Base-by-base conservation (phyloP, 1,140 invertebrate species). In the Ips typographus region DNA sequence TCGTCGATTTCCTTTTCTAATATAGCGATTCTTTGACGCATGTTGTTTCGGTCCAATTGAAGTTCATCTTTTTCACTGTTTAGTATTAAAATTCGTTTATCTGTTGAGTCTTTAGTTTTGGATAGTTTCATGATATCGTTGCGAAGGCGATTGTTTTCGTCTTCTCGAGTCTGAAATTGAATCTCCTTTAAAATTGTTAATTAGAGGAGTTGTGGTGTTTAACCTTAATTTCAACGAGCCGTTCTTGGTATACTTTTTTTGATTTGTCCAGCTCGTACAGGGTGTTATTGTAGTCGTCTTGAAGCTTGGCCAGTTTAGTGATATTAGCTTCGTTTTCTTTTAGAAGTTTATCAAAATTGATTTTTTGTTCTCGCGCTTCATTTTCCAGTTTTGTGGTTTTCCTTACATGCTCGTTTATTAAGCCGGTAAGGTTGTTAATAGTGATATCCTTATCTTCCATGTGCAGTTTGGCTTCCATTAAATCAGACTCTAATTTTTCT, bases 1-100 rank as follows among this genome's bases (percentile, higher is more conserved):
- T 82, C 70, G 73, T 83, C 80, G 22, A 85, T 81, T 69, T 85
- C 82, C 59, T 81, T 79, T 68, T 84, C 82, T 74, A 85, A 81
- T 4, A 81, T 79, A 37, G 68, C 75, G 8, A 85, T 77, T 72
- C 82, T 80, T 63, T 82, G 80, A 0, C 82, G 74, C 3, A 86
- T 74, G 41, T 75, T 78, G 63, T 75, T 82, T 78, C 81, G 75
- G 7, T 85, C 83, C 8, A 70, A 49, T 7, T 81, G 77, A 0
- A 81, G 71, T 8, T 73, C 75, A 1, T 78, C 73, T 60, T 82
- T 84, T 47, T 76, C 77, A 3, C 78, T 71, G n/a, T 83, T 78
- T 8, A 60, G 80, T 73, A 68, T 76, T n/a, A 73, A 44, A 7
- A 76, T 61, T 59, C 71, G 71, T 4, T 77, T 76, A 38, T 79